These are phyloP conservation scores for Heliconius erato DNA, from an alignment of 2,888 invertebrate species.

Conservation along the genomic window DNA sequence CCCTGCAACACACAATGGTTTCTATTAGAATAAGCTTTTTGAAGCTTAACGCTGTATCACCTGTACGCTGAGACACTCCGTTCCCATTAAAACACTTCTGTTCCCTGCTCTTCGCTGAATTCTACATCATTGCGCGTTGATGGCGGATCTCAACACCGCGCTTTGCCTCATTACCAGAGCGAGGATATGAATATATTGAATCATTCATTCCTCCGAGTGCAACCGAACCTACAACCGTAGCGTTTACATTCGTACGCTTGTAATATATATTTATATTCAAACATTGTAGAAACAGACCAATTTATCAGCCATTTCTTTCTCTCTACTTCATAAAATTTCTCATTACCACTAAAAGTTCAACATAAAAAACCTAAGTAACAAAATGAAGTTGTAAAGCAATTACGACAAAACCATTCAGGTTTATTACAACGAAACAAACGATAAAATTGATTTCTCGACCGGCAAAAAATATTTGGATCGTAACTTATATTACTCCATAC, in stretches of 20 bases:
- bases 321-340: constrained; percentile 10
- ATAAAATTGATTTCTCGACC: constrained; percentile 62
- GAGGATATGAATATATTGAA: background rate
- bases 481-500: constrained; percentile 64
- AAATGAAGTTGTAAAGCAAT: constrained; percentile 55
- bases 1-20: too few relatives aligned
- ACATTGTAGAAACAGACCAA: background rate
- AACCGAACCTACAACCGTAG: background rate
- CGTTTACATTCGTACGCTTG: background rate
- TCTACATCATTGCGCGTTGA: too few relatives aligned
- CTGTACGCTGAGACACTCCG: too few relatives aligned
- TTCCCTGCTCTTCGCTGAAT: too few relatives aligned
- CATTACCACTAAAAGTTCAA: constrained; percentile 10
- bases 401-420: constrained; percentile 39
- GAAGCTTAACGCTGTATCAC: too few relatives aligned
- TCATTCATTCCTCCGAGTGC: background rate
- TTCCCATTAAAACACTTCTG: too few relatives aligned
- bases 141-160: too few relatives aligned
- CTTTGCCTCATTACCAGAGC: too few relatives aligned
- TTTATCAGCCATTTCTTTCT: background rate
- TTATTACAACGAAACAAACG: constrained; percentile 46
- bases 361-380: constrained; percentile 32
- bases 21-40: too few relatives aligned
- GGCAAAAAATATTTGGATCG: constrained; percentile 59
- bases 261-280: background rate